Conservation (phyloP, 35 echinoderm and acorn worm genomes). For the Lytechinus variegatus region DNA sequence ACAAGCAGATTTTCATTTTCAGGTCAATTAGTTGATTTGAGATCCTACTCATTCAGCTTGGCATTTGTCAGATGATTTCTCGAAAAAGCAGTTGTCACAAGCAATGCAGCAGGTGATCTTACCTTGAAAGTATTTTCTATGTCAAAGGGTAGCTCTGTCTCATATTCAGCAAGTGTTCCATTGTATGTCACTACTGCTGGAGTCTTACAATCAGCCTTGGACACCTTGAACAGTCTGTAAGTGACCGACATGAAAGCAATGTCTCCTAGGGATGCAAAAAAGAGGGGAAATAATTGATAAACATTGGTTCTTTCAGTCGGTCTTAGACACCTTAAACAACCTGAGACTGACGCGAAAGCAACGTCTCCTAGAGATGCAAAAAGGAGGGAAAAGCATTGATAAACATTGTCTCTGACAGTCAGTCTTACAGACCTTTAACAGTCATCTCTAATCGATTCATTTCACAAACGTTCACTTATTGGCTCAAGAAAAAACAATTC, state of each 20-base stretch:
- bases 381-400: too few species aligned
- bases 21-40: too few species aligned
- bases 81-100: neutral
- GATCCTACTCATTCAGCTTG: neutral
- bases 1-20: too few species aligned
- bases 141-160: constrained; percentile 42
- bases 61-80: neutral
- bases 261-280: neutral
- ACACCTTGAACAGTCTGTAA: constrained; percentile 21
- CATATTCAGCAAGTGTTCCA: constrained; percentile 11
- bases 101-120: neutral
- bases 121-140: constrained; percentile 47
- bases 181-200: constrained; percentile 29
- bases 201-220: constrained; percentile 20
- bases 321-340: constrained; percentile 18
- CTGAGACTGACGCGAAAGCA: neutral
- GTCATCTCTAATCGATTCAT: too few species aligned
- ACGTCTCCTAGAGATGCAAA: neutral
- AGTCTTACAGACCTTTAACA: too few species aligned
- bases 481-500: too few species aligned
- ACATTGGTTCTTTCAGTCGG: neutral
- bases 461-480: too few species aligned
- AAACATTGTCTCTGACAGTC: too few species aligned
- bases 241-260: constrained; percentile 36
- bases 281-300: neutral